phyloP scores from a whole-genome alignment of 2,888 invertebrate species.

The Operophtera brumata region DNA sequence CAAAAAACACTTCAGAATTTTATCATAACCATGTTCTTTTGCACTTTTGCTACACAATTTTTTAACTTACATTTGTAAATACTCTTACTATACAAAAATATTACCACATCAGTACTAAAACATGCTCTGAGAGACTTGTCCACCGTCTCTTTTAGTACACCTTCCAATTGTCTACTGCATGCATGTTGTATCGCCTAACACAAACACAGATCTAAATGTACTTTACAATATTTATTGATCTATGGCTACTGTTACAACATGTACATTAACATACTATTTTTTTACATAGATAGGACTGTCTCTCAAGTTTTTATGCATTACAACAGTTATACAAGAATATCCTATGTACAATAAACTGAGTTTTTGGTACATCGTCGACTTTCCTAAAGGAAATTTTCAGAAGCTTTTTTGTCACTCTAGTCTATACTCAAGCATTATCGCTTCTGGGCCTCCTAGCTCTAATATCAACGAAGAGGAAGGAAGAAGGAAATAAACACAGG shows the following conservation, averaged over 20 bases:
- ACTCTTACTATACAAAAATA: conserved; percentile 9
- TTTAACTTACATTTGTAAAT: background rate
- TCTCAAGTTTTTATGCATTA: conserved; percentile 46
- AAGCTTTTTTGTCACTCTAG: conserved; percentile 20
- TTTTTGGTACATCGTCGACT: conserved; percentile 10
- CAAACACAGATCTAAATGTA: conserved; percentile 60
- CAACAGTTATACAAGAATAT: conserved; percentile 35
- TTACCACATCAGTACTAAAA: conserved; percentile 29
- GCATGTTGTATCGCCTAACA: conserved; percentile 65
- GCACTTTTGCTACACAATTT: background rate
- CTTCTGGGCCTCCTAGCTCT: conserved; percentile 52
- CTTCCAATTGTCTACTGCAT: conserved; percentile 57
- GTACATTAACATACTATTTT: conserved; percentile 40
- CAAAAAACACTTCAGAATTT: background rate
- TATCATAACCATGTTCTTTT: background rate
- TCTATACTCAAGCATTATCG: conserved; percentile 44
- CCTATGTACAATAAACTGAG: conserved; percentile 14
- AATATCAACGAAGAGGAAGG: conserved; percentile 54
- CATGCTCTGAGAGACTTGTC: conserved; percentile 48
- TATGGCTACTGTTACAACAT: conserved; percentile 52
- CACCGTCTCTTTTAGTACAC: conserved; percentile 10
- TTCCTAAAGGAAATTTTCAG: conserved; percentile 1
- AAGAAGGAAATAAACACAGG: conserved; percentile 64
- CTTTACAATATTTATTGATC: conserved; percentile 45
- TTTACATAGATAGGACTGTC: conserved; percentile 45